Evolutionary conservation across 1,140 invertebrate genomes (phyloP).

Genomic region (Calosoma granatense): DNA sequence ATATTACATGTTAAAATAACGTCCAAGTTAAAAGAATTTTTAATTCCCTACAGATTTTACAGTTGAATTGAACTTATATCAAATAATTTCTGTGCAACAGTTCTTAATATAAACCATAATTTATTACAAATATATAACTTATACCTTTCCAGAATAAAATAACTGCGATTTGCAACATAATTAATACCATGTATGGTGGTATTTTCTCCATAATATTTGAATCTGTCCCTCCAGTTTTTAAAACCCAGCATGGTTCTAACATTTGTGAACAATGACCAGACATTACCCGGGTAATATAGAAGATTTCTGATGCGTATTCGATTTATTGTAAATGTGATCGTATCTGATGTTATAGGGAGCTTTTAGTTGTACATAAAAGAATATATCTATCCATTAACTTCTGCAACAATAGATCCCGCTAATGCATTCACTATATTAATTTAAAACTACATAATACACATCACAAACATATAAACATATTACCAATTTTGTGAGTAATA

Average conservation of each 20-base stretch:
- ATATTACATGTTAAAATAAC: background rate
- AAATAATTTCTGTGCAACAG: background rate
- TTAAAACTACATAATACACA: no score
- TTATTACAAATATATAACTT: background rate
- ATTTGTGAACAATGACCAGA: background rate
- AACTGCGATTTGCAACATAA: background rate
- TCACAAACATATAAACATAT: no score
- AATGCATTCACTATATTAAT: no score
- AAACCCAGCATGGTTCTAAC: background rate
- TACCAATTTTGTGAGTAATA: no score
- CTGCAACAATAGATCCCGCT: no score
- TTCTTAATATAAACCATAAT: background rate
- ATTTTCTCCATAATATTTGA: conserved; percentile 2
- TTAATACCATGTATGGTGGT: background rate
- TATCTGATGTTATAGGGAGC: no score
- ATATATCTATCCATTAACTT: no score
- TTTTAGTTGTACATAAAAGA: no score
- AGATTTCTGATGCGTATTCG: background rate
- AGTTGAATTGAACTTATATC: background rate
- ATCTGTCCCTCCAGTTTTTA: background rate
- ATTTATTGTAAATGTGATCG: no score
- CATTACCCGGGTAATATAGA: background rate
- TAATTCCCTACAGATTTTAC: background rate
- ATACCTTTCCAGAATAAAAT: background rate
- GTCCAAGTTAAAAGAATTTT: background rate